Base-by-base conservation (phyloP, 1,140 invertebrate species). In the Papilio xuthus region DNA sequence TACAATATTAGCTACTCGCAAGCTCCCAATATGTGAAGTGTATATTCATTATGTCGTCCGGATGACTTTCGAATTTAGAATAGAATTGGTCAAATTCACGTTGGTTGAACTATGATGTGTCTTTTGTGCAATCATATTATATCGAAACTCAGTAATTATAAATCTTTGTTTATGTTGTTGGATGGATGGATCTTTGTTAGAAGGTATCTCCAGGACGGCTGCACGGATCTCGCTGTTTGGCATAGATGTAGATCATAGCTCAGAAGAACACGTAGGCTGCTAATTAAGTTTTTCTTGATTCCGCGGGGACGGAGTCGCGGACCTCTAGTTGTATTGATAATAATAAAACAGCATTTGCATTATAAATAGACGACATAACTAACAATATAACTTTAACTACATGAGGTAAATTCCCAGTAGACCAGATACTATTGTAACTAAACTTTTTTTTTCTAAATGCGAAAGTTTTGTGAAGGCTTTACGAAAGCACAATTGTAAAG, bases 1-100 rank as follows among this genome's bases (percentile, higher is more conserved):
- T 56, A 75, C 50, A 37, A 75, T 75, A 75, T 75, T 75, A 56
- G 60, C 60, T 50, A 50, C 13, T 28, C 9, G 12, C 60, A 28
- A 28, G 26, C 26, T 26, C 9, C 10, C 26, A 26, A 26, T 28
- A 63, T 63, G 26, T 18, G 47, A 18, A 50, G 60, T 6, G 26
- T 63, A 26, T 32, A 63, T 32, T 63, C 23, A 9, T 28, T 63
- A n/a, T 53, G 20, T 3, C 20, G 3, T 63, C 26, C 13, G 60
- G 15, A 63, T 63, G 60, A 63, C 2, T 63, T 63, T 63, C 15
- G 26, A 28, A 8, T 63, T 23, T 26, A 23, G 23, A 26, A 12
- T 13, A 26, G 23, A 6, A 26, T 60, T 23, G 50, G 50, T 53
- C 1, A 53, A 53, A 53, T 10, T 47, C 44, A 2, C 18, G 8